phyloP scores from a whole-genome alignment of 1,140 invertebrate species.

The Tachypleus tridentatus region DNA sequence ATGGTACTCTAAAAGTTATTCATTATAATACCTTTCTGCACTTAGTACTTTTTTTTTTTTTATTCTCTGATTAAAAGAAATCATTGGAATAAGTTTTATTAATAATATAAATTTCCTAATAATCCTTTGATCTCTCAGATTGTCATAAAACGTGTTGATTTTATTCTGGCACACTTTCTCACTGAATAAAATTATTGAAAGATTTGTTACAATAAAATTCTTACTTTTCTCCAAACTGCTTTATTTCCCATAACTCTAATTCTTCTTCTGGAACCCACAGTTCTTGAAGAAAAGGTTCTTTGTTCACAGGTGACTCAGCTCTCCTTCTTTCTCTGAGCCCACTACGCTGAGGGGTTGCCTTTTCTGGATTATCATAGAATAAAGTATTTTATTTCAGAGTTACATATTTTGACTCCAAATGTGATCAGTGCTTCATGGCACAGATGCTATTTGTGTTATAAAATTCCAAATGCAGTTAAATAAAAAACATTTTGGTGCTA shows the following conservation, averaged over 20 bases:
- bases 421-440: no score
- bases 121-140: neutral
- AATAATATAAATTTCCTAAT: neutral
- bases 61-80: neutral
- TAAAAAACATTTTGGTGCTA: no score
- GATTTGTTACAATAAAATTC: neutral
- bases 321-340: constrained; percentile 60
- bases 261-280: constrained; percentile 94
- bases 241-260: constrained; percentile 92
- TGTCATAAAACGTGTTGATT: neutral
- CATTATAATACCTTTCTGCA: neutral
- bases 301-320: constrained; percentile 72
- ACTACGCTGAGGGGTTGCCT: constrained; percentile 76
- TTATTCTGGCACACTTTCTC: neutral
- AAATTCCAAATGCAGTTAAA: no score
- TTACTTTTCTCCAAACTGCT: constrained; percentile 77
- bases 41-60: constrained; percentile 1
- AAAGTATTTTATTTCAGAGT: neutral
- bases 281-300: constrained; percentile 79
- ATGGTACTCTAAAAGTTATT: no score
- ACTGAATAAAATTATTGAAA: constrained; percentile 1
- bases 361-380: constrained; percentile 45
- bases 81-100: neutral
- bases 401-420: neutral
- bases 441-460: no score